Percentiles rank a stretch among this genome's conserved stretches.
These are phyloP conservation scores for Motacilla alba DNA, from an alignment of 2,113 vertebrate genomes.

Conservation along the genomic window DNA sequence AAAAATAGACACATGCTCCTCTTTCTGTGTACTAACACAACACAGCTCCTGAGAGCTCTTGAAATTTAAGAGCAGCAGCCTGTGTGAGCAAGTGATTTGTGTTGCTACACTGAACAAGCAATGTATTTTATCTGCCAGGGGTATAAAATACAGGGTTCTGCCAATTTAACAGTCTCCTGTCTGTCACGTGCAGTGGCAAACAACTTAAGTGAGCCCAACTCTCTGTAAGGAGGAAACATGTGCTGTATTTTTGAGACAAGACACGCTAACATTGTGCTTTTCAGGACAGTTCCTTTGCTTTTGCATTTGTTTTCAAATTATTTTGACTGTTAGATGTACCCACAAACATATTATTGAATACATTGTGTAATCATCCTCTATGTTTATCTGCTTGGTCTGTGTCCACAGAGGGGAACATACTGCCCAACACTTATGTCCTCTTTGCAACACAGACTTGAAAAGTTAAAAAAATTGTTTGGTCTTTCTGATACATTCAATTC, in stretches of 20 bases:
- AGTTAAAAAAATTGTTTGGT: not conserved
- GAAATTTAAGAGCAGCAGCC: slow-evolving; percentile 4
- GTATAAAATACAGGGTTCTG: not conserved
- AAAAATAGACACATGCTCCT: rapidly evolving
- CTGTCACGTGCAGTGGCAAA: not conserved
- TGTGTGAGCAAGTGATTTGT: not conserved
- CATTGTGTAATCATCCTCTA: not conserved
- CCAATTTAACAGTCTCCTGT: not conserved
- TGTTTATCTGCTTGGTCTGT: not conserved
- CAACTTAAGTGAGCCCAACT: not conserved
- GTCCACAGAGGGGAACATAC: not conserved
- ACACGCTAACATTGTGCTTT: not conserved
- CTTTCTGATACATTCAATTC: not conserved
- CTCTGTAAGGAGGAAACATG: not conserved
- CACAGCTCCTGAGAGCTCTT: not conserved
- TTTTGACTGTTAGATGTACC: not conserved
- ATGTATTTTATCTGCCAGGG: not conserved
- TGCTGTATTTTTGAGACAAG: not conserved
- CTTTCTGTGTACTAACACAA: not conserved
- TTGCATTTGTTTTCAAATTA: not conserved
- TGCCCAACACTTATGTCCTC: not conserved
- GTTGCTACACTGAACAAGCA: not conserved
- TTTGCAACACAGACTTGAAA: not conserved
- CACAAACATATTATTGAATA: not conserved
- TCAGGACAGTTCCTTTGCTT: not conserved